Conservation (phyloP, 1,140 invertebrate species). For the Formica exsecta region DNA sequence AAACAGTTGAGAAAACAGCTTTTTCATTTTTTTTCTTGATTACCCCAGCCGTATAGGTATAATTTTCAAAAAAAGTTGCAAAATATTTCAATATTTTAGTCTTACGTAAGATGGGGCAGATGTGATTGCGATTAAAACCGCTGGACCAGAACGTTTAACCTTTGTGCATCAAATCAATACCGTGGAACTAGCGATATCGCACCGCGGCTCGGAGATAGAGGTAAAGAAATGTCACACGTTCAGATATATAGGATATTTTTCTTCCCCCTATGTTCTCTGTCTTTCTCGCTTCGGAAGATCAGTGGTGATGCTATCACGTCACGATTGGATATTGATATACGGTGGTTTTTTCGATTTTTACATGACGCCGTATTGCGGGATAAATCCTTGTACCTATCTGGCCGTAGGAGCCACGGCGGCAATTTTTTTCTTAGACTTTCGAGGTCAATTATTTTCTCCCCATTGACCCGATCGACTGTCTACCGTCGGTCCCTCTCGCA, state of each 20-base stretch:
- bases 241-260: conserved; percentile 47
- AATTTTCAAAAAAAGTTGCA: conserved; percentile 10
- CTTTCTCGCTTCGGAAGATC: neutral
- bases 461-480: conserved; percentile 65
- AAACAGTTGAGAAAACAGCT: neutral
- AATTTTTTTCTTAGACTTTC: conserved; percentile 65
- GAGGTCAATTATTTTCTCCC: conserved; percentile 67
- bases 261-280: neutral
- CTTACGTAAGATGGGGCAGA: conserved; percentile 29
- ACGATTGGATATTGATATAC: conserved; percentile 2
- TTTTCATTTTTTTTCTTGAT: neutral
- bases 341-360: conserved; percentile 53
- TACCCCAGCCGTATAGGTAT: neutral
- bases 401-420: conserved; percentile 39
- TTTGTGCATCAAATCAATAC: conserved; percentile 53
- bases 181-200: conserved; percentile 35
- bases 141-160: conserved; percentile 51
- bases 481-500: conserved; percentile 37
- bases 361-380: conserved; percentile 18
- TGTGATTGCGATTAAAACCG: conserved; percentile 32
- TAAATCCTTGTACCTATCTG: conserved; percentile 23
- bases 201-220: conserved; percentile 19
- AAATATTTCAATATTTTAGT: neutral
- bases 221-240: conserved; percentile 58
- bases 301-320: conserved; percentile 1